Conservation (phyloP, 2,113 vertebrate species). For the Calypte anna region DNA sequence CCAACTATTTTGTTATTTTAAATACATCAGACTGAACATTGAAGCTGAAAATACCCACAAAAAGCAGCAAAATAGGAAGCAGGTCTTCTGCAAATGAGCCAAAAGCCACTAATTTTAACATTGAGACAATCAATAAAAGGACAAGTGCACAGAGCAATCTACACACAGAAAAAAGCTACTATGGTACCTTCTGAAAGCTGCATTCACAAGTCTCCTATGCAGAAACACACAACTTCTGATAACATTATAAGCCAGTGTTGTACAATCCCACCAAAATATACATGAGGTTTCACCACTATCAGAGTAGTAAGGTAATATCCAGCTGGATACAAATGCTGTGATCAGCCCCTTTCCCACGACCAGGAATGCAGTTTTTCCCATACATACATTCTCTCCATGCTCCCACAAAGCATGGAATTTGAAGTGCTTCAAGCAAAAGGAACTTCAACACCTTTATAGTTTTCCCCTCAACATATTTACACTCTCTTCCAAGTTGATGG, state of each 20-base stretch:
- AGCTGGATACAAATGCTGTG: neutral
- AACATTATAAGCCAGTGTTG: neutral
- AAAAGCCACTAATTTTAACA: neutral
- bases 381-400: neutral
- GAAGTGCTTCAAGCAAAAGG: neutral
- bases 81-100: neutral
- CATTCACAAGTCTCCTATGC: neutral
- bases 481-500: neutral
- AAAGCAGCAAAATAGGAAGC: neutral
- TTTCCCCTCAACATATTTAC: neutral
- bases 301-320: neutral
- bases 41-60: neutral
- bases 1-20: neutral
- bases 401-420: neutral
- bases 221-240: neutral
- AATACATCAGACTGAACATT: neutral
- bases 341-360: neutral
- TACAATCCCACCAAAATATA: neutral
- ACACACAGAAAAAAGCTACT: neutral
- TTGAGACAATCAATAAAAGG: neutral
- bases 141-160: neutral
- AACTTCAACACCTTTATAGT: neutral
- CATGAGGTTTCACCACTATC: neutral
- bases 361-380: neutral
- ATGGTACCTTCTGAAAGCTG: neutral